phyloP scores from a whole-genome alignment of 2,797 vertebrate species.

The Sardinella longiceps region DNA sequence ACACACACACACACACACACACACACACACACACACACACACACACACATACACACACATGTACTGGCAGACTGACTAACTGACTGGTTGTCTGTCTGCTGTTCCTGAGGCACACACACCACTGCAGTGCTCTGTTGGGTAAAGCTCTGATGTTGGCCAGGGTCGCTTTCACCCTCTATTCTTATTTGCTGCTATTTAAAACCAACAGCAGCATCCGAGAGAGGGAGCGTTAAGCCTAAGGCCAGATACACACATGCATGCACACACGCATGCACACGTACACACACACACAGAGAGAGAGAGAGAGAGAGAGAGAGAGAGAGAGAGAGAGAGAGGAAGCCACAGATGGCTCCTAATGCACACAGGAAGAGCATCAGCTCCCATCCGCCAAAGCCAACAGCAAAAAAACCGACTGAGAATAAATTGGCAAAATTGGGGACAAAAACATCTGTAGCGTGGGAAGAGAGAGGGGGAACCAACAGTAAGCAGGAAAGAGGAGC shows the following conservation, averaged over 20 bases:
- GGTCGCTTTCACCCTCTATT: conserved; percentile 27
- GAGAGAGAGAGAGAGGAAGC: background rate
- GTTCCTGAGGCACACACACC: background rate
- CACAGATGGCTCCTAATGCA: conserved; percentile 69
- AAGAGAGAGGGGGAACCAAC: conserved; percentile 4
- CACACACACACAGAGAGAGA: conserved; percentile 24
- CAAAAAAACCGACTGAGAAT: conserved; percentile 33
- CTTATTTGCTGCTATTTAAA: conserved; percentile 44
- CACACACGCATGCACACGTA: conserved; percentile 19
- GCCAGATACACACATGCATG: conserved; percentile 32
- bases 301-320: background rate
- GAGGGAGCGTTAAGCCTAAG: conserved; percentile 38
- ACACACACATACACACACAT: background rate
- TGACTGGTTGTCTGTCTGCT: background rate
- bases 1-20: background rate
- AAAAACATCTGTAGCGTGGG: conserved; percentile 29
- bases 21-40: background rate
- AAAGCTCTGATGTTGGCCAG: conserved; percentile 42
- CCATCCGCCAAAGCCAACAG: background rate
- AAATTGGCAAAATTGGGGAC: background rate
- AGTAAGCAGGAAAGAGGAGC: background rate
- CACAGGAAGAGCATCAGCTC: background rate
- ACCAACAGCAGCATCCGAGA: conserved; percentile 38
- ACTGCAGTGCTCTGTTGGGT: conserved; percentile 38
- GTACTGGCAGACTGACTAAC: background rate